phyloP scores from a whole-genome alignment of 2,888 invertebrate genomes.

The Tubulanus polymorphus region DNA sequence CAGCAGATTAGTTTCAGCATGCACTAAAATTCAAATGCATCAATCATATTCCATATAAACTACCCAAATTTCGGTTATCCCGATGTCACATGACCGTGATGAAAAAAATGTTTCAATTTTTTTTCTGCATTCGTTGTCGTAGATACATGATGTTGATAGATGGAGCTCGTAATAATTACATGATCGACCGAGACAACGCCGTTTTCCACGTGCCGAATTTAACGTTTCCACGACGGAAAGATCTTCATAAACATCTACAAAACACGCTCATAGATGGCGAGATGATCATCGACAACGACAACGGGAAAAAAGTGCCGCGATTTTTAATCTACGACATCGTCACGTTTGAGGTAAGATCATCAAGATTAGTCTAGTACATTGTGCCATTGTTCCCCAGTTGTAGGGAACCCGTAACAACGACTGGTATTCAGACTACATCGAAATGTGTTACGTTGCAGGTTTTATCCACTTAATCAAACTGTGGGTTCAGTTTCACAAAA shows the following conservation, averaged over 20 bases:
- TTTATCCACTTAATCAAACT: too few species aligned
- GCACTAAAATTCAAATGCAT: too few species aligned
- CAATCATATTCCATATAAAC: too few species aligned
- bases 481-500: too few species aligned
- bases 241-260: constrained; percentile 66
- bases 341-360: constrained; percentile 62
- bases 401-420: too few species aligned
- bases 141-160: constrained; percentile 97
- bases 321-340: constrained; percentile 95
- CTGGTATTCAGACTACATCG: too few species aligned
- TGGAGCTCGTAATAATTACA: constrained; percentile 78
- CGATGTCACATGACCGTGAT: too few species aligned
- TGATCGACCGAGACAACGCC: constrained; percentile 92
- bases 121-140: constrained; percentile 17
- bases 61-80: too few species aligned
- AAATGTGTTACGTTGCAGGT: too few species aligned
- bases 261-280: constrained; percentile 92
- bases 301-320: constrained; percentile 68
- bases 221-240: constrained; percentile 73
- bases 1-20: too few species aligned
- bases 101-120: constrained; percentile 4
- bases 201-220: constrained; percentile 78
- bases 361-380: neutral
- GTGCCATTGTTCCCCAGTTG: too few species aligned
- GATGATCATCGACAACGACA: constrained; percentile 88